Evolutionary conservation across 2,797 vertebrate genomes (phyloP).

Genomic region (Falco biarmicus): DNA sequence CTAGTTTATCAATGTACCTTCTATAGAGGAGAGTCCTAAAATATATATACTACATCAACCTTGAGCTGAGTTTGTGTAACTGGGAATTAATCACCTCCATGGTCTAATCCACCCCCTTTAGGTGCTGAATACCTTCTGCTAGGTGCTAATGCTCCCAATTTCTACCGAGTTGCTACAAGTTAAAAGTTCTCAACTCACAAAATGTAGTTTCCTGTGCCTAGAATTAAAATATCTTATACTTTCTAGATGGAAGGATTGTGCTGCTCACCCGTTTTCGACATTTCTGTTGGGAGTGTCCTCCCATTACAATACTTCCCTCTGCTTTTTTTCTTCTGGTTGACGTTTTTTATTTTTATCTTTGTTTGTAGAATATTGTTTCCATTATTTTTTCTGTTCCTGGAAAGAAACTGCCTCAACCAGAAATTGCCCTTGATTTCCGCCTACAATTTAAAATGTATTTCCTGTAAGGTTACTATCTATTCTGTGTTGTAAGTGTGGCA

Average conservation of each 20-base stretch:
- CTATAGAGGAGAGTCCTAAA: slow-evolving; percentile 13
- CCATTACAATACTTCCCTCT: not conserved
- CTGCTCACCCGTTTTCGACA: not conserved
- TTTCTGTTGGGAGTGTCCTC: not conserved
- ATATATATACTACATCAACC: slow-evolving; percentile 18
- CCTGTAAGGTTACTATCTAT: not conserved
- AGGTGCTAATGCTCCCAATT: not conserved
- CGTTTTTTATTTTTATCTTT: not conserved
- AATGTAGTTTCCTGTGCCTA: not conserved
- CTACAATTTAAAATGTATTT: not conserved
- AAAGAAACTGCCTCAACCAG: not conserved
- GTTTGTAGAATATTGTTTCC: not conserved
- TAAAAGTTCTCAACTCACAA: not conserved
- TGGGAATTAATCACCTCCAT: not conserved
- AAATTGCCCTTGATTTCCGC: not conserved
- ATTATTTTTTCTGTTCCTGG: not conserved
- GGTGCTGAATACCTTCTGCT: not conserved
- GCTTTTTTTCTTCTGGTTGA: not conserved
- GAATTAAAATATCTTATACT: not conserved
- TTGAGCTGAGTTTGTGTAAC: not conserved
- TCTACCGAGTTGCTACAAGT: not conserved
- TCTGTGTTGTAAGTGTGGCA: not conserved
- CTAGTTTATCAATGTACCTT: slow-evolving; percentile 42
- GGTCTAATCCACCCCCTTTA: not conserved
- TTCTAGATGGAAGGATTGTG: not conserved